These are phyloP conservation scores for Crax fasciolata DNA, from an alignment of 2,797 vertebrate species.

Conservation along the genomic window DNA sequence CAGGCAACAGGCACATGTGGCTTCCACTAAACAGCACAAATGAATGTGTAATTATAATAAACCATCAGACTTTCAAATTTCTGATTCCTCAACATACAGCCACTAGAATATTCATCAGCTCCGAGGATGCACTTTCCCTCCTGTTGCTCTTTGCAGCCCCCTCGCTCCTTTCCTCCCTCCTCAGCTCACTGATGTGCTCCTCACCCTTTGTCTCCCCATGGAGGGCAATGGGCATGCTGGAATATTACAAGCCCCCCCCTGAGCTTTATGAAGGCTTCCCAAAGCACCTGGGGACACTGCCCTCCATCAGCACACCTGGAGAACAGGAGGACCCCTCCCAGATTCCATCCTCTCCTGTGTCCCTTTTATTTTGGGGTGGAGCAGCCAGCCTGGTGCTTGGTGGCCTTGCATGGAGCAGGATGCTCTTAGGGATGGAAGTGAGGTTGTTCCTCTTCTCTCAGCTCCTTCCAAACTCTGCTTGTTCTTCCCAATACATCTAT, in stretches of 20 bases:
- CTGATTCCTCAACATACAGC: constrained; percentile 83
- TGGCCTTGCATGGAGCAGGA: not conserved
- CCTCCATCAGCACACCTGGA: not conserved
- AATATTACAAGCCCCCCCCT: not conserved
- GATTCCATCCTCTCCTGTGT: not conserved
- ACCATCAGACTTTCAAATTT: constrained; percentile 89
- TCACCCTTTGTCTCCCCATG: not conserved
- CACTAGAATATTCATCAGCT: constrained; percentile 92
- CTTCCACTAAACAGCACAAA: constrained; percentile 88
- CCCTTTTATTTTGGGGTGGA: rapidly evolving
- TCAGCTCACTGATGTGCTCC: not conserved
- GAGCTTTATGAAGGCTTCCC: not conserved
- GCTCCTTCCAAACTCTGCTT: not conserved
- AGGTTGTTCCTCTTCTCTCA: not conserved
- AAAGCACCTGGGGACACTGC: not conserved
- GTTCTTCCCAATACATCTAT: not conserved
- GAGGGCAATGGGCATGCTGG: not conserved
- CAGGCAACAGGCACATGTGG: constrained; percentile 81
- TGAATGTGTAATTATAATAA: constrained; percentile 91
- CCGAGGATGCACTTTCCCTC: constrained; percentile 69
- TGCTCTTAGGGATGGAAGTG: not conserved
- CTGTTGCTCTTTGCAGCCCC: constrained; percentile 42
- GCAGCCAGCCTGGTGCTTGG: rapidly evolving
- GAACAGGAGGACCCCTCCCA: not conserved
- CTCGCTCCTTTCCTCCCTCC: not conserved